Conservation (phyloP, 2,113 vertebrate species). For the Thermophis baileyi region DNA sequence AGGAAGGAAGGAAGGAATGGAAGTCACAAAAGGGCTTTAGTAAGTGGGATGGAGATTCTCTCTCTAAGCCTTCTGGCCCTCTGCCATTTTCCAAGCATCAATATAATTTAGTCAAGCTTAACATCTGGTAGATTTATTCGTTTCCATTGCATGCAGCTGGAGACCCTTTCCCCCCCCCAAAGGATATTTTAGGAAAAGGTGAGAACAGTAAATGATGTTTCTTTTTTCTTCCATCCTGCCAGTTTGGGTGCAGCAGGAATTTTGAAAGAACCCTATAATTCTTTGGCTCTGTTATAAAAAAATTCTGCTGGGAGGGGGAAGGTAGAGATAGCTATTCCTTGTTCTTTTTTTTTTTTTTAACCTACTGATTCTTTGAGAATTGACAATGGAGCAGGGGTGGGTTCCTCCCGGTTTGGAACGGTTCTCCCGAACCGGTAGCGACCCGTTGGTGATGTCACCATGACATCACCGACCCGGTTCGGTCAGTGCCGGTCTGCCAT, state of each 20-base stretch:
- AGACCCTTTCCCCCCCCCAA: not conserved
- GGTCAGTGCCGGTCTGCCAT: too few species aligned
- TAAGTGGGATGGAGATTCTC: not conserved
- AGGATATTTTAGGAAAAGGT: not conserved
- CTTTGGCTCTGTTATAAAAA: not conserved
- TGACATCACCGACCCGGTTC: too few species aligned
- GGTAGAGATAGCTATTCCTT: not conserved
- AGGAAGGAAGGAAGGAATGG: not conserved
- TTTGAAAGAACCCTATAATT: not conserved
- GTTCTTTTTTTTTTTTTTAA: not conserved
- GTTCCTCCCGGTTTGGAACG: too few species aligned
- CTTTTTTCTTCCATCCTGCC: not conserved
- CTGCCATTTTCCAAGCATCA: not conserved
- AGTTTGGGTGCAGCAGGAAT: not conserved
- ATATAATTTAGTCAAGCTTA: not conserved
- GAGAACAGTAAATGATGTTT: not conserved
- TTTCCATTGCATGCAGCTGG: not conserved
- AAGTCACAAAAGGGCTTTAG: not conserved
- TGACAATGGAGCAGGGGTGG: not conserved
- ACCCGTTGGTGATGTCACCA: too few species aligned
- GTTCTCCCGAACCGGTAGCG: too few species aligned
- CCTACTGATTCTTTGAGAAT: not conserved
- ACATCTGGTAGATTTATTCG: not conserved
- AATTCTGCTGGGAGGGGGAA: not conserved
- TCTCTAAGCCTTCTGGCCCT: not conserved